These are phyloP conservation scores for Chaenocephalus aceratus DNA, from an alignment of 2,113 vertebrate genomes.

Conservation along the genomic window DNA sequence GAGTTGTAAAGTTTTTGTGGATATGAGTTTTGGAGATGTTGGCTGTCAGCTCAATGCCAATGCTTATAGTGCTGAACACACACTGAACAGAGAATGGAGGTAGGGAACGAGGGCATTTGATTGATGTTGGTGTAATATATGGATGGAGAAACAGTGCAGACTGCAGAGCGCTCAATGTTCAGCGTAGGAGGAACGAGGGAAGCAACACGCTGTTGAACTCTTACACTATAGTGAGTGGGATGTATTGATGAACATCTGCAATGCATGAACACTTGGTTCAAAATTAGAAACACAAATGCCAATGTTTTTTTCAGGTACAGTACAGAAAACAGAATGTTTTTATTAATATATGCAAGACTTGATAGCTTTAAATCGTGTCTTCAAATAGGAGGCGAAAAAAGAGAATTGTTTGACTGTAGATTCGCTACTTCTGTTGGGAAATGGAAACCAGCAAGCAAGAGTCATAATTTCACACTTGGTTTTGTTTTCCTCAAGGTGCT, in stretches of 20 bases:
- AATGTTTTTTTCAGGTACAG: background rate
- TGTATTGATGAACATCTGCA: conserved; percentile 2
- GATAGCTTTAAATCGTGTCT: background rate
- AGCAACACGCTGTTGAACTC: background rate
- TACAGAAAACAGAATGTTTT: background rate
- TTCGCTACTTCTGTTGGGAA: conserved; percentile 6
- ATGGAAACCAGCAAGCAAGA: conserved; percentile 29
- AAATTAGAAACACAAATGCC: background rate
- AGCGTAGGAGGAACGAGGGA: conserved; percentile 26
- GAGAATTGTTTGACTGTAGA: conserved; percentile 14
- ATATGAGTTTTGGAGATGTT: background rate
- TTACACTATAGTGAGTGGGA: conserved; percentile 1
- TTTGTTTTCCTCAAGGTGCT: background rate
- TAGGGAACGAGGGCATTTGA: conserved; percentile 1
- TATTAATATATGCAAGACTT: background rate
- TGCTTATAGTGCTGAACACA: conserved; percentile 14
- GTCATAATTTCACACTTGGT: conserved; percentile 14
- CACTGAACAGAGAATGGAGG: conserved; percentile 2
- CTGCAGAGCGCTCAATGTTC: background rate
- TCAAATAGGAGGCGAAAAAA: background rate
- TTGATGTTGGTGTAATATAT: conserved; percentile 35
- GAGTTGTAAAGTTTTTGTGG: too few species aligned
- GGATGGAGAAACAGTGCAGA: conserved; percentile 4
- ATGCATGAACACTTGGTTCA: background rate
- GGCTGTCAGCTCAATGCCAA: background rate